Base-by-base conservation (phyloP, 2,888 invertebrate genomes). In the Meiosimyza platycephala region DNA sequence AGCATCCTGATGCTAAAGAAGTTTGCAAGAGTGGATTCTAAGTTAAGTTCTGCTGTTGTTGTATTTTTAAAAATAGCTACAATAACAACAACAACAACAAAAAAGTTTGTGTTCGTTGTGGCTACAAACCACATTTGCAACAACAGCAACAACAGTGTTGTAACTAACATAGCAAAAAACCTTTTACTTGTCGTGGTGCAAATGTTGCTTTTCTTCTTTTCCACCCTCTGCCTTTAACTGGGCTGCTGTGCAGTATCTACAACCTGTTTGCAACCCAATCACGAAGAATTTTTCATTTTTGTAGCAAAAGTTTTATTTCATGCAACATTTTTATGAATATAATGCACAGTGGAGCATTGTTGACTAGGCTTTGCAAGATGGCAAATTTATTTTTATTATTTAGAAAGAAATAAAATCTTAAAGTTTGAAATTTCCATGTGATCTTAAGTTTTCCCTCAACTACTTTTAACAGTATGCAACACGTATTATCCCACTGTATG, bases 181-280 rank as follows among this genome's bases (percentile, higher is more conserved):
- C 59, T 60, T 60, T 60, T 60, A 33, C 59, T 60, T 60, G 22
- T 22, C 28, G 33, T 11, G 11, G 5, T 9, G 40, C 40, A 18
- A 40, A 40, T 40, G 40, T 40, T 40, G 40, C 33, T 33, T 28
- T 60, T 2, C 59, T 60, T 15, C 33, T 12, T 28, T 60, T 28
- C 12, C 57, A 9, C 16, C 57, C 57, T 6, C 16, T 18, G 6
- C n/a, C 22, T 40, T 40, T 40, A 40, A 40, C 40, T 40, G 9
- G 40, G 40, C 40, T 40, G 3, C 9, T 40, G 40, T 9, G 9
- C 40, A 40, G 40, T 40, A 50, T 55, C 12, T 6, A 16, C 67
- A 67, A 67, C 67, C 67, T 67, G 67, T 67, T 67, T 55, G 67
- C 40, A 57, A 55, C 55, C 47, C 67, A 67, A 57, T 67, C 55